Evolutionary conservation across 2,797 vertebrate species (phyloP), one percentile per base, ranked within the genome.

Genomic region (Thalassophryne amazonica): DNA sequence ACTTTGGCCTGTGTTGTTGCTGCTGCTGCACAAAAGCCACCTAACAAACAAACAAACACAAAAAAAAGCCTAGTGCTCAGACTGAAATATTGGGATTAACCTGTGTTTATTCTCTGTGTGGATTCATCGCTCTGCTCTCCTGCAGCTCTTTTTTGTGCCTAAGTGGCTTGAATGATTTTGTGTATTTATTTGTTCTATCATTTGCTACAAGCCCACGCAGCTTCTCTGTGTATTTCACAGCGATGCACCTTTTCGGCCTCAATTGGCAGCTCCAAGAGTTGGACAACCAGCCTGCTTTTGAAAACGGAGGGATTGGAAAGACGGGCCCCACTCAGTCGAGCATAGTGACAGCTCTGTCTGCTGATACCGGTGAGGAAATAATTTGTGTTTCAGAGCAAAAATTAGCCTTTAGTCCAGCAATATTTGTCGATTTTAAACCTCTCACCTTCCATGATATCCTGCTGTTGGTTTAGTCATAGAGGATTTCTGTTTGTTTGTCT

Each of bases 221-320:
- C 32, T 64, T 60, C 60, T 68, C 11, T 69, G 57, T 81, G 62
- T 76, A 34, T 83, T 79, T 76, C 61, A 51, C 80, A 99, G 97
- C 94, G 76, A 98, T 99, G 95, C 95, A 99, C 89, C 93, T 98
- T 19, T 96, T 99, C 85, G 96, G 97, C 88, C 95, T 99, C 86
- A 99, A 97, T 76, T 99, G 97, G 97, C 96, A 99, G 85, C 90
- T 99, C 55, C 95, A 95, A 74, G 96, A 98, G 84, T 92, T 93
- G 67, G 94, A 98, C 86, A 95, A 94, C 83, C 94, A 97, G 69
- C 84, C 80, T 70, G 91, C 95, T 8, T 99, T 99, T 86, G 97
- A 99, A 83, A 99, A 99, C 16, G 91, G 91, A 78, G 95, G 93
- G 71, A 92, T 91, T 86, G 93, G 93, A 81, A 94, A 94, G 86